A percentile compares a stretch with the other conserved stretches of the same genome.
Conservation (phyloP, 1,140 invertebrate species). For the Temnothorax curvispinosus region DNA sequence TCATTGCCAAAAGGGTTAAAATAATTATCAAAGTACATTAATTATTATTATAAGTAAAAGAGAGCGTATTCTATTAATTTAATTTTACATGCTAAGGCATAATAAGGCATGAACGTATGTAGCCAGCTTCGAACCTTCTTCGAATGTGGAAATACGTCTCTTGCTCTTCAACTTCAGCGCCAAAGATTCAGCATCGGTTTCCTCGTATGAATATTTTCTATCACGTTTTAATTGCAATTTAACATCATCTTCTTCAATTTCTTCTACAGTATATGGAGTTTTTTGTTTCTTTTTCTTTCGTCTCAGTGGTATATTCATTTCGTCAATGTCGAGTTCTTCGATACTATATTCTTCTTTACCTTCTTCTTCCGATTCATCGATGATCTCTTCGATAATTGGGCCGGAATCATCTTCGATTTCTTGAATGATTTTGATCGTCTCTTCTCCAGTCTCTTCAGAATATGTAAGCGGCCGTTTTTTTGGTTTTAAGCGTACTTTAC, state of each 20-base stretch:
- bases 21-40: constrained; percentile 44
- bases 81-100: constrained; percentile 24
- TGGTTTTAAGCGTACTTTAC: constrained; percentile 92
- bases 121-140: constrained; percentile 87
- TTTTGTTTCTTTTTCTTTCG: constrained; percentile 81
- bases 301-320: constrained; percentile 84
- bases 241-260: constrained; percentile 83
- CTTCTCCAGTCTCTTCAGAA: constrained; percentile 90
- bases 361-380: constrained; percentile 88
- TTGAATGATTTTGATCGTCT: constrained; percentile 90
- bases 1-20: constrained; percentile 9
- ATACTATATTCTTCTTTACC: constrained; percentile 87
- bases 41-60: constrained; percentile 58
- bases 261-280: constrained; percentile 81
- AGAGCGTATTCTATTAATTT: constrained; percentile 63
- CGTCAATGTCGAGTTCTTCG: constrained; percentile 87
- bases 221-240: constrained; percentile 87
- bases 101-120: constrained; percentile 33
- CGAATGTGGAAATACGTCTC: constrained; percentile 85
- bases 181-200: constrained; percentile 87
- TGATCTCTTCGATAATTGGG: constrained; percentile 90
- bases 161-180: constrained; percentile 86
- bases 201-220: constrained; percentile 82
- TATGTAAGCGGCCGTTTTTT: constrained; percentile 89
- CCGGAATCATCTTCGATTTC: constrained; percentile 89